Percentiles rank a stretch among this genome's conserved stretches.
Evolutionary conservation across 2,888 invertebrate species (phyloP).

Genomic region (Acanthacorydalis orientalis): DNA sequence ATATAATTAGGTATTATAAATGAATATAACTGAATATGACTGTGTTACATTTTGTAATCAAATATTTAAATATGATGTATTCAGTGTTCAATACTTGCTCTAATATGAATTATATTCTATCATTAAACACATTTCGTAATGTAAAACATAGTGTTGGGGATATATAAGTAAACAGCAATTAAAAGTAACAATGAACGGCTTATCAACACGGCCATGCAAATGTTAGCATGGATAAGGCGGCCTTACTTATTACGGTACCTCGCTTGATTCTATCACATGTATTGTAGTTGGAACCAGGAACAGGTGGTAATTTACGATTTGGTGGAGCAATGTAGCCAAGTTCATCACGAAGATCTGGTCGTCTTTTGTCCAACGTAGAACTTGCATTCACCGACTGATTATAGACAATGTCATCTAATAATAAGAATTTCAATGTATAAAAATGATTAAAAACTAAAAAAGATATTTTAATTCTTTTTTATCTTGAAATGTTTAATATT

Average conservation of each 20-base stretch:
- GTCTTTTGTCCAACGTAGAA: slow-evolving; percentile 62
- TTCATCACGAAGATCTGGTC: slow-evolving; percentile 72
- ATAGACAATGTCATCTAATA: slow-evolving; percentile 76
- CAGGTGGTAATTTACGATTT: slow-evolving; percentile 80
- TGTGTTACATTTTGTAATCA: no score
- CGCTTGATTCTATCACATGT: slow-evolving; percentile 87
- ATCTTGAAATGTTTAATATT: no score
- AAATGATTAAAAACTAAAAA: slow-evolving; percentile 5
- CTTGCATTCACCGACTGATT: slow-evolving; percentile 60
- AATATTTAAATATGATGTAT: no score
- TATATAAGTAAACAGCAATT: no score
- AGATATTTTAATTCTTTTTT: no score
- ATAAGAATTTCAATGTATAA: no score
- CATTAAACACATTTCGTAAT: no score
- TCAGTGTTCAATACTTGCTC: no score
- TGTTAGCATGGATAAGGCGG: slow-evolving; percentile 19
- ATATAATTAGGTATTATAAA: no score
- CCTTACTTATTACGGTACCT: slow-evolving; percentile 84
- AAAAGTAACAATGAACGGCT: background rate
- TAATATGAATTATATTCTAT: no score
- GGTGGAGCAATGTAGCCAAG: slow-evolving; percentile 87
- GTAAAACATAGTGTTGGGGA: no score
- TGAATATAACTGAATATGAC: no score
- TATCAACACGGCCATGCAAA: slow-evolving; percentile 5
- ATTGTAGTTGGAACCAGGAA: slow-evolving; percentile 85